Percentiles rank a stretch among this genome's conserved stretches.
Evolutionary conservation across 2,797 vertebrate species (phyloP).

Genomic region (Ficedula albicollis): DNA sequence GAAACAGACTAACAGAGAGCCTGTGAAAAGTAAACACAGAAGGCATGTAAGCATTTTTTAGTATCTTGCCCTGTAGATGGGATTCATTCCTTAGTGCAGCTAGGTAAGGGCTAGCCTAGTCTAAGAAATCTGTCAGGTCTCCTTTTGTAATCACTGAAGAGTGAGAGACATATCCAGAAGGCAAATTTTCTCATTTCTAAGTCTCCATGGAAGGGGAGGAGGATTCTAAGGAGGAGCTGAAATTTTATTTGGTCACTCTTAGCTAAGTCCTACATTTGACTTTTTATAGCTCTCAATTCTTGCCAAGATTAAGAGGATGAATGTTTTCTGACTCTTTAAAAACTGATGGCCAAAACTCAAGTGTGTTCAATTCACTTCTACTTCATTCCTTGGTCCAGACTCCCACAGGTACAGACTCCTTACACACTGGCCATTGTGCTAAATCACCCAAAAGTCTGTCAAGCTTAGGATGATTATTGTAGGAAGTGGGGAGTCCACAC

Average conservation of each 20-base stretch:
- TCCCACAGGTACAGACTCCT: not conserved
- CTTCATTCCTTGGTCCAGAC: not conserved
- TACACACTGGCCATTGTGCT: not conserved
- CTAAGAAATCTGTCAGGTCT: not conserved
- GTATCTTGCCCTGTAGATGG: not conserved
- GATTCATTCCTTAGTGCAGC: not conserved
- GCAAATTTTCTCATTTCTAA: not conserved
- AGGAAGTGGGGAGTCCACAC: accelerated
- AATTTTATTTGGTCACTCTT: not conserved
- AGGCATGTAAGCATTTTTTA: not conserved
- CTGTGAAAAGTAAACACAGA: not conserved
- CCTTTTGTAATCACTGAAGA: not conserved
- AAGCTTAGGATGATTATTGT: not conserved
- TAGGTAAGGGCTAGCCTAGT: not conserved
- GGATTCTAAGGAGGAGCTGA: not conserved
- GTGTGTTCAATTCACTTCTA: not conserved
- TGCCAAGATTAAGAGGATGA: not conserved
- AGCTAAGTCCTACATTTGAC: not conserved
- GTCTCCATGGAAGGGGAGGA: not conserved
- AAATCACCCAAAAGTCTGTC: not conserved
- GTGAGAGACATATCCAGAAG: not conserved
- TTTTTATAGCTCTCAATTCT: not conserved
- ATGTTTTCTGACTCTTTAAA: not conserved
- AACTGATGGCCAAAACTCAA: not conserved
- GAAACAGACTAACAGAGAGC: not conserved